Base-by-base conservation (phyloP, 2,797 vertebrate genomes). In the Coreius guichenoti region DNA sequence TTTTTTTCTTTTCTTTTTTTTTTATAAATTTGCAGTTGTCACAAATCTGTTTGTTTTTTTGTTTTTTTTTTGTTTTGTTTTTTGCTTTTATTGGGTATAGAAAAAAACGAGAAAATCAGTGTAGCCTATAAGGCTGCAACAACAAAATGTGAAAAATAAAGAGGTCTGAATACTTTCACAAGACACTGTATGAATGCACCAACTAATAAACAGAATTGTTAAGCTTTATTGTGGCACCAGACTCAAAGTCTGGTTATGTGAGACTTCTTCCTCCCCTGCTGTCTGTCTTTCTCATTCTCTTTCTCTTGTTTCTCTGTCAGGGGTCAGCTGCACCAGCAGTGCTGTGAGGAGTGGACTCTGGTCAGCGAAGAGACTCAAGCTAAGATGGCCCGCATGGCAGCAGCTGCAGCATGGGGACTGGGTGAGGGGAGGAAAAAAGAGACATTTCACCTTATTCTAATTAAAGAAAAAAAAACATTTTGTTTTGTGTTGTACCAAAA, bases 361-460 rank as follows among this genome's bases (percentile, higher is more conserved):
- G 98, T 99, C 75, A 98, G 96, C 1, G 97, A 99, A 87, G 98
- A 99, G 87, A 99, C 98, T 8, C 98, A 98, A 89, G 98, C 98
- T 72, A 99, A 99, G 93, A 99, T 99, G 98, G 98, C 98, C 3
- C 96, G 98, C 36, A 99, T 99, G 98, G 98, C 98, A 17, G 98
- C 98, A 0, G 98, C 98, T 0, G 98, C 98, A 0, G 98, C 98
- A 0, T 99, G 98, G 98, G 98, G 98, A 56, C 94, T 99, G 91
- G 98, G 98, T 99, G 94, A 92, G 77, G 31, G 8, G 3, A 36
- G 33, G 3, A 43, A 17, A 13, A 54, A 75, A 76, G 7, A 5
- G 3, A 56, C 31, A 13, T 5, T 11, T 36, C 8, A 11, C 29
- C 19, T 21, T 33, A 9, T 33, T 61, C 2, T n/a, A n/a, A 14